Conservation (phyloP, 2,888 invertebrate species). For the Dynastes maya region DNA sequence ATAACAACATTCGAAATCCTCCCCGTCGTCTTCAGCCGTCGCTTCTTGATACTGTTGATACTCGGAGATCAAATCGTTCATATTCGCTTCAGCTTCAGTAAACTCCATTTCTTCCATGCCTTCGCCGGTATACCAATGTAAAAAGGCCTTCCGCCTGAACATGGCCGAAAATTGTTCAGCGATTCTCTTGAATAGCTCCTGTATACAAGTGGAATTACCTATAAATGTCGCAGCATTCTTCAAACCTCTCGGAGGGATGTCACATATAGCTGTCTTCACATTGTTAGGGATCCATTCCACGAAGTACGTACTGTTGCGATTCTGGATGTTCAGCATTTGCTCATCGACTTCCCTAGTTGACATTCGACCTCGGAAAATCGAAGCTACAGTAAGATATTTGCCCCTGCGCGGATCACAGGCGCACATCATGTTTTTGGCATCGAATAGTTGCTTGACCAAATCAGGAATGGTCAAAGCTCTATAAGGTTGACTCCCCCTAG, state of each 20-base stretch:
- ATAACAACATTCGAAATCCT: conserved; percentile 60
- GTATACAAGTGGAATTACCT: conserved; percentile 78
- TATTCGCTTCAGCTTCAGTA: conserved; percentile 82
- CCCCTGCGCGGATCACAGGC: conserved; percentile 90
- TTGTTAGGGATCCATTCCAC: conserved; percentile 81
- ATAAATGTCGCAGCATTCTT: conserved; percentile 69
- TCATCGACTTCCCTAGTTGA: conserved; percentile 77
- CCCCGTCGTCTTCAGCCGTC: conserved; percentile 74
- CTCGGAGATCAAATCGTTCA: conserved; percentile 82
- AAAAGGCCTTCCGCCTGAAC: conserved; percentile 83
- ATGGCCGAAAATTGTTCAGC: conserved; percentile 74
- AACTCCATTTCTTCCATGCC: conserved; percentile 84
- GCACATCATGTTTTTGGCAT: conserved; percentile 91
- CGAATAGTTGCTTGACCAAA: conserved; percentile 86
- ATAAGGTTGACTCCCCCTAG: conserved; percentile 78
- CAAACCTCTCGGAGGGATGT: conserved; percentile 79
- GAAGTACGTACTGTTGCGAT: conserved; percentile 80
- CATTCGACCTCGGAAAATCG: conserved; percentile 84
- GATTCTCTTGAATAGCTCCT: conserved; percentile 83
- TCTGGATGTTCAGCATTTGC: conserved; percentile 78
- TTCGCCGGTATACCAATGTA: conserved; percentile 85
- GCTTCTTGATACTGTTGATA: conserved; percentile 85
- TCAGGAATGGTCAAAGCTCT: conserved; percentile 84
- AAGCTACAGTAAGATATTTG: conserved; percentile 85
- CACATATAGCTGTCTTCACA: conserved; percentile 81